Percentiles rank a stretch among this genome's conserved stretches.
Conservation (phyloP, 2,888 invertebrate species). For the Hydropsyche betteni region DNA sequence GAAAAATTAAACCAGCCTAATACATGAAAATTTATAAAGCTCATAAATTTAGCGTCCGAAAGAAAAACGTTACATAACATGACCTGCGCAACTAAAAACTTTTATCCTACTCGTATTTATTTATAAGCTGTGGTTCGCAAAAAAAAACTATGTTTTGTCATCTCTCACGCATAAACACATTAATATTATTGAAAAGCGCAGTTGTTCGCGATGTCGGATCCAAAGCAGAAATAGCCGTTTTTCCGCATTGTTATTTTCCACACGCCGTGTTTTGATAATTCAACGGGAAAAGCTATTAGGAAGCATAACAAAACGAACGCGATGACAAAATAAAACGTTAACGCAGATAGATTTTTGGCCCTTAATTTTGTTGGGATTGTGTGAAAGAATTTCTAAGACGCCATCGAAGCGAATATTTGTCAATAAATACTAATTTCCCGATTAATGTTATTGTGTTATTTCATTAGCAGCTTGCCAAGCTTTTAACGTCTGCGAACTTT, state of each 20-base stretch:
- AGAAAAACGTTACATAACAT: slow-evolving; percentile 24
- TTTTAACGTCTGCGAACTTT: no score
- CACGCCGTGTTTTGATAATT: background rate
- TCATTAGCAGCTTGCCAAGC: no score
- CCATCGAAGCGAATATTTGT: no score
- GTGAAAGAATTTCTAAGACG: no score
- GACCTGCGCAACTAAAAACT: slow-evolving; percentile 27
- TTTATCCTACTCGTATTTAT: slow-evolving; percentile 27
- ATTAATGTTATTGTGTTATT: no score
- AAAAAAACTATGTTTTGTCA: slow-evolving; percentile 2
- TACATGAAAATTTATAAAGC: slow-evolving; percentile 26
- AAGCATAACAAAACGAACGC: slow-evolving; percentile 6
- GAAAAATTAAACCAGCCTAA: slow-evolving; percentile 2
- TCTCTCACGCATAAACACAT: background rate
- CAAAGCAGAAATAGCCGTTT: background rate
- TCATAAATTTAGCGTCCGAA: slow-evolving; percentile 10
- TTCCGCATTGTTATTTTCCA: slow-evolving; percentile 13
- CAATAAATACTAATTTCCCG: no score
- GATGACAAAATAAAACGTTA: slow-evolving; percentile 14
- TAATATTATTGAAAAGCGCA: background rate
- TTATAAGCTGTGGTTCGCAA: slow-evolving; percentile 4
- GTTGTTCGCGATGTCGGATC: no score
- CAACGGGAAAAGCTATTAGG: slow-evolving; percentile 1
- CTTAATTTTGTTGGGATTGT: background rate
- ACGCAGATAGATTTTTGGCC: slow-evolving; percentile 16